These are phyloP conservation scores for Oscheius sp. DNA, from an alignment of 2,888 invertebrate genomes.

Conservation along the genomic window DNA sequence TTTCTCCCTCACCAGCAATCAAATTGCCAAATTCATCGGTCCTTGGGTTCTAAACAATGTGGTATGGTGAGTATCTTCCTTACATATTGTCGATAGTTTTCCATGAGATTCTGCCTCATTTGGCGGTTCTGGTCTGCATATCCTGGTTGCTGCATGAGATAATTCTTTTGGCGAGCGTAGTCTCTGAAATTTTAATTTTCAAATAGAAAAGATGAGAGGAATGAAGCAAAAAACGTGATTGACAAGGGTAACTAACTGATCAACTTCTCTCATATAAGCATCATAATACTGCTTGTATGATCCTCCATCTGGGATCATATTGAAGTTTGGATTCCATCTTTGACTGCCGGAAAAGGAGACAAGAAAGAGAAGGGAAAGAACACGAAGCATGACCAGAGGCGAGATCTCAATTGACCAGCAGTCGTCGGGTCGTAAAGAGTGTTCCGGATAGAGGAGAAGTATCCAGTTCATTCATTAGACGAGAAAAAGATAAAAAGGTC, in stretches of 20 bases:
- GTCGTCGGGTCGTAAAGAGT: too few relatives aligned
- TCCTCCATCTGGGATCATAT: not conserved
- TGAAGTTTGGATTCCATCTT: constrained; percentile 20
- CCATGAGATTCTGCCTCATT: constrained; percentile 1
- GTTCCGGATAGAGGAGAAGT: too few relatives aligned
- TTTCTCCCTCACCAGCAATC: constrained; percentile 6
- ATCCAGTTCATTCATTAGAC: too few relatives aligned
- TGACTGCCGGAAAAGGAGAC: not conserved
- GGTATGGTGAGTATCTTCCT: too few relatives aligned
- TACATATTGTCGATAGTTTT: not conserved
- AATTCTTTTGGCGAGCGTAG: not conserved
- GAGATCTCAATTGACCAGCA: not conserved
- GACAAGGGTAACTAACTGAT: constrained; percentile 3
- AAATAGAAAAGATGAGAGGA: not conserved
- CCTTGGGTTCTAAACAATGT: not conserved
- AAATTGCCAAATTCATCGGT: constrained; percentile 12
- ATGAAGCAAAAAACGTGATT: not conserved
- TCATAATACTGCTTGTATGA: constrained; percentile 12
- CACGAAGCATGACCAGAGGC: too few relatives aligned
- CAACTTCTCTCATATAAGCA: constrained; percentile 8
- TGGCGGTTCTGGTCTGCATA: not conserved
- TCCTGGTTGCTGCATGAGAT: not conserved
- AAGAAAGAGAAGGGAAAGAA: too few relatives aligned
- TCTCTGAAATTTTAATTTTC: not conserved
- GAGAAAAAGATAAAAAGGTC: too few relatives aligned